Base-by-base conservation (phyloP, 2,888 invertebrate genomes). In the Eristalinus sepulchralis region DNA sequence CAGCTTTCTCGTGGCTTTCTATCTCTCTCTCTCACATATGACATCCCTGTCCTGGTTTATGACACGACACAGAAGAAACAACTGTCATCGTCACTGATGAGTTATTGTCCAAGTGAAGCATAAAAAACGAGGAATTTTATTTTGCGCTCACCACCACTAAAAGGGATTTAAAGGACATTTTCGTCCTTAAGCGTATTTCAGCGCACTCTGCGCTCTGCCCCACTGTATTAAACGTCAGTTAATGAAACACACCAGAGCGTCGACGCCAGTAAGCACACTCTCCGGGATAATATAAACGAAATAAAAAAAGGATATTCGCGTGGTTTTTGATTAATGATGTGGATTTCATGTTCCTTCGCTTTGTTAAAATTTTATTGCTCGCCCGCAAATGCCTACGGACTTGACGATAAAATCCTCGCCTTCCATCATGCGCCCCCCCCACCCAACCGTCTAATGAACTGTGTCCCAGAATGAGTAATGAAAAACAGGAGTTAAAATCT, bases 321-420 rank as follows among this genome's bases (percentile, higher is more conserved):
- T 86, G 82, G 77, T 77, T 82, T 82, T 82, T 86, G 85, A 86
- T 86, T 86, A 82, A 86, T 86, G 85, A 86, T 78, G 64, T 22
- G 82, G 78, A 86, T 82, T 86, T 78, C 78, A 78, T 84, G 70
- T 71, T 71, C 57, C 34, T 60, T 53, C 63, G 9, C 57, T 60
- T 59, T 75, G 67, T 67, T 71, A 60, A 64, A 67, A 72, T 55
- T 80, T 84, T 81, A 85, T 81, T 66, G 47, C 47, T 67, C 10
- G 39, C 47, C 20, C 36, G 66, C 27, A 77, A 72, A 64, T 55
- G 72, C 66, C 24, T 59, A 1, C 55, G 53, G 71, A 66, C 76
- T 71, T 84, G 71, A 67, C 66, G 62, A 81, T 59, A 9, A 76
- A 81, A 39, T 67, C 66, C 68, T 77, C 76, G 72, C 64, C 76